phyloP scores from a whole-genome alignment of 2,113 vertebrate species.

The Callocephalon fimbriatum region DNA sequence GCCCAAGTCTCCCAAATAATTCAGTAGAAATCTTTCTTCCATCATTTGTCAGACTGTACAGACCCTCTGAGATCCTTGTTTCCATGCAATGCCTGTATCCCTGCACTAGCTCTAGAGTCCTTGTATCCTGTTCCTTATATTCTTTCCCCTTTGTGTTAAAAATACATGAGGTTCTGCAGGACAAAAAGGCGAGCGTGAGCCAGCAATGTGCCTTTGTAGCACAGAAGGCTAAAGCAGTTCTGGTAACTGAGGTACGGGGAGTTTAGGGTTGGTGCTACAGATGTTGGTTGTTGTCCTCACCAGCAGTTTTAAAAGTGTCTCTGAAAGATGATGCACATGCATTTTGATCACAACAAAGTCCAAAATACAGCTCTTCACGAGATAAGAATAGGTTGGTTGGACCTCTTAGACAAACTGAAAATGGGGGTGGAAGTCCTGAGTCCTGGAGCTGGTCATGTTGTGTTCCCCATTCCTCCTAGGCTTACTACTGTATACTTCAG shows the following conservation, averaged over 20 bases:
- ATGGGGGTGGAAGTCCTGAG: neutral
- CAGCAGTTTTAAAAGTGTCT: neutral
- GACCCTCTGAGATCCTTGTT: neutral
- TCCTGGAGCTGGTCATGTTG: neutral
- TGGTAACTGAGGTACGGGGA: accelerated
- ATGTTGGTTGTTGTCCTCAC: accelerated
- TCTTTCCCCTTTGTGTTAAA: neutral
- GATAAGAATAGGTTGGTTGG: neutral
- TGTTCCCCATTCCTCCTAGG: neutral
- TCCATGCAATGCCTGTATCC: neutral
- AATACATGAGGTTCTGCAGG: neutral
- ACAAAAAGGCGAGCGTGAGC: neutral
- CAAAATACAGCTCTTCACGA: neutral
- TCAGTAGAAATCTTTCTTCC: neutral
- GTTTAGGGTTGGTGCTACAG: neutral
- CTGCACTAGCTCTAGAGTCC: neutral
- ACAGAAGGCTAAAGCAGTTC: neutral
- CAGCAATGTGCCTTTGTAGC: neutral
- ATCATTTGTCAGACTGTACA: neutral
- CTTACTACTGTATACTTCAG: neutral
- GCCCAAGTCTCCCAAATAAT: neutral
- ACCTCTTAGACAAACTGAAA: neutral
- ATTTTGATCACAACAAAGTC: neutral
- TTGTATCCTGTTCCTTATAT: neutral
- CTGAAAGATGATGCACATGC: neutral